Percentiles rank a stretch among this genome's conserved stretches.
phyloP scores from a whole-genome alignment of 2,797 vertebrate genomes.

The Rhinella marina region DNA sequence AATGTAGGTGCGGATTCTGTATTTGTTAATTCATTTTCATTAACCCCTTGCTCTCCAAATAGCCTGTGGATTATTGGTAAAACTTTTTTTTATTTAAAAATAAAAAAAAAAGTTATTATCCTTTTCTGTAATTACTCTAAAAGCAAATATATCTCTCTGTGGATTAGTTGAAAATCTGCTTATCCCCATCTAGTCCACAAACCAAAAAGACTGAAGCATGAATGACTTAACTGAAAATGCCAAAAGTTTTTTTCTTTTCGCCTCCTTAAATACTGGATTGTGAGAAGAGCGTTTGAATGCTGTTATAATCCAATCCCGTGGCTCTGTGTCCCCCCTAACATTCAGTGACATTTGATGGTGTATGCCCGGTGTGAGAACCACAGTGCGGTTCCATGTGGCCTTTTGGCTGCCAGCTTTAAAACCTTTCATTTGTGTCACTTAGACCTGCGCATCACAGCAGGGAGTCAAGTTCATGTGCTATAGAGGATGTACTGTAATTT shows the following conservation, averaged over 20 bases:
- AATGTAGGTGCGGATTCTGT: constrained; percentile 42
- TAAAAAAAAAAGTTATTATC: background rate
- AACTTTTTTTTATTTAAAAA: background rate
- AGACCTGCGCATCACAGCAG: constrained; percentile 16
- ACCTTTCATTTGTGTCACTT: constrained; percentile 47
- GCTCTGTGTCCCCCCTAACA: background rate
- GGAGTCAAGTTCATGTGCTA: constrained; percentile 24
- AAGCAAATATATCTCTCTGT: background rate
- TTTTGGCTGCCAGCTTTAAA: constrained; percentile 27
- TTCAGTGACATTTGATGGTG: constrained; percentile 27
- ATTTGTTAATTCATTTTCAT: constrained; percentile 43
- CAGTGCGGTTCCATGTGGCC: constrained; percentile 28
- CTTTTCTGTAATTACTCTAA: background rate
- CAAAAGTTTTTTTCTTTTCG: background rate
- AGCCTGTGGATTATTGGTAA: constrained; percentile 16
- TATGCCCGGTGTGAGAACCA: constrained; percentile 13
- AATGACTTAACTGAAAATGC: background rate
- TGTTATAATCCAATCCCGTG: background rate
- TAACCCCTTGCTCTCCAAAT: constrained; percentile 38
- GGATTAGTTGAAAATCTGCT: background rate
- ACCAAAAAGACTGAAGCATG: background rate
- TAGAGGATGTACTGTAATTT: constrained; percentile 38
- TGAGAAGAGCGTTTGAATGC: background rate
- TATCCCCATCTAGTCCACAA: background rate
- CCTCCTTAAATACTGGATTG: background rate